phyloP scores from a whole-genome alignment of 2,113 vertebrate genomes.

The Oceanites oceanicus region DNA sequence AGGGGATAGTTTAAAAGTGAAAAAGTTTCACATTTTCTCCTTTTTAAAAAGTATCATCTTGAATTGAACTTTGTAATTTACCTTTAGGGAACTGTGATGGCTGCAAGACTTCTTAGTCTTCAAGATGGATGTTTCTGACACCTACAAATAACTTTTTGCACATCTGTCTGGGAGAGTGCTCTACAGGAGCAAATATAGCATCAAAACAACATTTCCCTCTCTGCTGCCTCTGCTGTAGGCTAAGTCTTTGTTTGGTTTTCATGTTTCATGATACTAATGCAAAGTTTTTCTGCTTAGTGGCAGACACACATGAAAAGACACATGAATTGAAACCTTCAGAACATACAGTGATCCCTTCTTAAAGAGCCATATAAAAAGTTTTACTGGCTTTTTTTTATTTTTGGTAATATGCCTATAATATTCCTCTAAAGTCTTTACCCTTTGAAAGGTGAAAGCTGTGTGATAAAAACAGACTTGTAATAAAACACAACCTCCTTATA shows the following conservation, averaged over 20 bases:
- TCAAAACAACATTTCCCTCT: neutral
- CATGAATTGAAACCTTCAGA: neutral
- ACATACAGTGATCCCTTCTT: neutral
- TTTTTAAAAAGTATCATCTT: neutral
- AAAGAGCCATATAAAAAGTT: neutral
- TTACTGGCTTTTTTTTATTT: constrained; percentile 5
- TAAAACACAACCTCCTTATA: neutral
- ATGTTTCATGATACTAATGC: neutral
- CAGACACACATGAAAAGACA: neutral
- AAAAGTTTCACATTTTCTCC: neutral
- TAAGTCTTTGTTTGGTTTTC: neutral
- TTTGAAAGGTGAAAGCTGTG: neutral
- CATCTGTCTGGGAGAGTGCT: accelerated
- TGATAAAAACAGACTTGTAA: constrained; percentile 7
- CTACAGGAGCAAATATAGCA: neutral
- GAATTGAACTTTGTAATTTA: neutral
- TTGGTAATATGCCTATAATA: neutral
- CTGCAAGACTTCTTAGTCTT: neutral
- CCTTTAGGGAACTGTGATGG: neutral
- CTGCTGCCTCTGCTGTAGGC: neutral
- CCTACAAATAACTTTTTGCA: neutral
- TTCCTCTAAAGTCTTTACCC: constrained; percentile 25
- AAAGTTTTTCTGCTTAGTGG: constrained; percentile 21
- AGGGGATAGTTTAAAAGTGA: neutral
- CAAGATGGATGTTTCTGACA: neutral